Evolutionary conservation across 2,113 vertebrate genomes (phyloP).

Genomic region (Aptenodytes patagonicus): DNA sequence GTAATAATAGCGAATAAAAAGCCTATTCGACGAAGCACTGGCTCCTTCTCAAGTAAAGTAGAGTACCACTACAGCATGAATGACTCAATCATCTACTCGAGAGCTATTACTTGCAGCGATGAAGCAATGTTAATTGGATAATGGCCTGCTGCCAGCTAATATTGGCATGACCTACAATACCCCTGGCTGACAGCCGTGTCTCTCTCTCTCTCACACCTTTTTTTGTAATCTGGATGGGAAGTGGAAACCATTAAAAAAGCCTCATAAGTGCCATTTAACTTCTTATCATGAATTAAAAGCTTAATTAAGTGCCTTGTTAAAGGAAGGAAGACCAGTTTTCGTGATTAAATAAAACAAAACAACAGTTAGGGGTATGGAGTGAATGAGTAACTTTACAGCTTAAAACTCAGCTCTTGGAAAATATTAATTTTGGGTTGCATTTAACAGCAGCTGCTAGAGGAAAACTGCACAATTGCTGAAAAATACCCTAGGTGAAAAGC

Average conservation of each 20-base stretch:
- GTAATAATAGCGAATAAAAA: conserved; percentile 66
- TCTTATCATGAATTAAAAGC: conserved; percentile 78
- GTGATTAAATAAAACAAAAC: conserved; percentile 78
- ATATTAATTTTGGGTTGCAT: conserved; percentile 22
- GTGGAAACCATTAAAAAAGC: conserved; percentile 69
- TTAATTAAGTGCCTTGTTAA: conserved; percentile 75
- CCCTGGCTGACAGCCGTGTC: conserved; percentile 71
- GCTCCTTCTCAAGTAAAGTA: conserved; percentile 66
- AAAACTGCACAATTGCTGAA: background rate
- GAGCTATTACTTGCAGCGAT: conserved; percentile 73
- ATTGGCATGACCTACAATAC: conserved; percentile 77
- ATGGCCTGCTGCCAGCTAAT: conserved; percentile 75
- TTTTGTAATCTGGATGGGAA: conserved; percentile 71
- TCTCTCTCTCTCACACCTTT: conserved; percentile 66
- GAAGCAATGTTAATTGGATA: conserved; percentile 88
- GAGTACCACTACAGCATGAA: conserved; percentile 70
- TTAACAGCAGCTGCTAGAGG: conserved; percentile 41
- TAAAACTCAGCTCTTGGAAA: conserved; percentile 48
- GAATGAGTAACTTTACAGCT: conserved; percentile 61
- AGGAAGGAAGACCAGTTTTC: conserved; percentile 70
- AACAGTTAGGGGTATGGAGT: conserved; percentile 68
- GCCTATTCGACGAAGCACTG: conserved; percentile 54
- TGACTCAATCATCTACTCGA: conserved; percentile 75
- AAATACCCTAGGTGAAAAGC: background rate
- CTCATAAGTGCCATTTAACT: conserved; percentile 73